A percentile compares a stretch with the other conserved stretches of the same genome.
These are phyloP conservation scores for Lutjanus erythropterus DNA, from an alignment of 2,113 vertebrate species.

Conservation along the genomic window DNA sequence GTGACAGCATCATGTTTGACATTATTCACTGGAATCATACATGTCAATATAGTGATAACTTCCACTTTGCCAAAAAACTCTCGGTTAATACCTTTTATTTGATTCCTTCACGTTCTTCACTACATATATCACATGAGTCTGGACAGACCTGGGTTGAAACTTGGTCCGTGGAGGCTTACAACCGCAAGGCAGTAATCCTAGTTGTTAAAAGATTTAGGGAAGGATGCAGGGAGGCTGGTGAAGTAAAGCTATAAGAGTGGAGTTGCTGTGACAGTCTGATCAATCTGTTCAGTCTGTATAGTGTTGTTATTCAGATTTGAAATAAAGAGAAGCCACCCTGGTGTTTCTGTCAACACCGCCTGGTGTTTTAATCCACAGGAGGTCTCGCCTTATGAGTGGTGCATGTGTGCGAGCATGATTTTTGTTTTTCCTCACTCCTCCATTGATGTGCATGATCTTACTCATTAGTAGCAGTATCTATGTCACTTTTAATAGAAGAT, in stretches of 20 bases:
- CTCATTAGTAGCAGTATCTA: neutral
- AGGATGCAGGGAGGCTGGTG: neutral
- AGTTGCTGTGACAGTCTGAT: conserved; percentile 10
- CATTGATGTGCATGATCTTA: neutral
- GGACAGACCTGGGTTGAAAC: too few species aligned
- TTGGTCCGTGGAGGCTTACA: too few species aligned
- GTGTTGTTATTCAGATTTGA: conserved; percentile 25
- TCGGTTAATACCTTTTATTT: too few species aligned
- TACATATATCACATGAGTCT: too few species aligned
- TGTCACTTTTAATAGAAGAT: conserved; percentile 3
- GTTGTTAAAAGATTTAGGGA: neutral
- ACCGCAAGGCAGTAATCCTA: too few species aligned
- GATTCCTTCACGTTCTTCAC: too few species aligned
- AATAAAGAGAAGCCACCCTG: conserved; percentile 4
- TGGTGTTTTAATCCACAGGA: conserved; percentile 50
- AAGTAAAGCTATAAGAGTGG: neutral
- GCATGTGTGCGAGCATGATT: neutral
- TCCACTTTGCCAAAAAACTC: too few species aligned
- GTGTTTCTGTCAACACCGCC: conserved; percentile 48
- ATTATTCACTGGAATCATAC: too few species aligned
- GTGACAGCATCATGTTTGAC: too few species aligned
- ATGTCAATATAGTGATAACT: too few species aligned
- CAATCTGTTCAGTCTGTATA: conserved; percentile 20
- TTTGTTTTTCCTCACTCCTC: neutral
- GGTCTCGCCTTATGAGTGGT: neutral